These are phyloP conservation scores for Palythoa grandiflora DNA, from an alignment of 92 coral and sea anemone species.

Conservation along the genomic window DNA sequence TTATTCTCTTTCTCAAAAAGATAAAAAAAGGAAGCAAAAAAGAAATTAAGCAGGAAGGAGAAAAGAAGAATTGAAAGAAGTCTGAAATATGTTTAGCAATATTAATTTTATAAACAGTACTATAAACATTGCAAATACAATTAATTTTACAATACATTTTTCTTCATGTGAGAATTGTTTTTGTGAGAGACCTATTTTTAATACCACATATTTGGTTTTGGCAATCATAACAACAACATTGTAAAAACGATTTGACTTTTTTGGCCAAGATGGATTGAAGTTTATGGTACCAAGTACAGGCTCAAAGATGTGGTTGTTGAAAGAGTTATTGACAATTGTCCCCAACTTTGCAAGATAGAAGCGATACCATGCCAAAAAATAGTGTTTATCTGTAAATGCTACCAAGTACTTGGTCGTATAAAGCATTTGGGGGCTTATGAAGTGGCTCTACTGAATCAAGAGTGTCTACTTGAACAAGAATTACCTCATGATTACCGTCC, in stretches of 20 bases:
- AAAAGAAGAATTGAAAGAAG: too few species aligned
- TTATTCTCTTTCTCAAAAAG: too few species aligned
- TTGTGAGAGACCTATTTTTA: neutral
- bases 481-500: neutral
- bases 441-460: slow-evolving; percentile 3
- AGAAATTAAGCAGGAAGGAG: neutral
- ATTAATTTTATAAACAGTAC: too few species aligned
- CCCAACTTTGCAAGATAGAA: slow-evolving; percentile 7
- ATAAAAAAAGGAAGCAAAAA: neutral
- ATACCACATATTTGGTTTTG: neutral
- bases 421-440: slow-evolving; percentile 22
- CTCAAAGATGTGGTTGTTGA: slow-evolving; percentile 3
- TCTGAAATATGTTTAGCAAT: too few species aligned
- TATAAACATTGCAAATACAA: too few species aligned
- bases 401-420: neutral
- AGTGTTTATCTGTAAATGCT: slow-evolving; percentile 1
- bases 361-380: neutral
- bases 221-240: neutral
- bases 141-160: too few species aligned
- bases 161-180: too few species aligned
- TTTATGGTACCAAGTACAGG: neutral
- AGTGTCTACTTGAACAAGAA: neutral
- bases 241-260: neutral
- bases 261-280: slow-evolving; percentile 18
- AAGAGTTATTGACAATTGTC: neutral